These are phyloP conservation scores for Odontomachus brunneus DNA, from an alignment of 1,140 invertebrate genomes.

Conservation along the genomic window DNA sequence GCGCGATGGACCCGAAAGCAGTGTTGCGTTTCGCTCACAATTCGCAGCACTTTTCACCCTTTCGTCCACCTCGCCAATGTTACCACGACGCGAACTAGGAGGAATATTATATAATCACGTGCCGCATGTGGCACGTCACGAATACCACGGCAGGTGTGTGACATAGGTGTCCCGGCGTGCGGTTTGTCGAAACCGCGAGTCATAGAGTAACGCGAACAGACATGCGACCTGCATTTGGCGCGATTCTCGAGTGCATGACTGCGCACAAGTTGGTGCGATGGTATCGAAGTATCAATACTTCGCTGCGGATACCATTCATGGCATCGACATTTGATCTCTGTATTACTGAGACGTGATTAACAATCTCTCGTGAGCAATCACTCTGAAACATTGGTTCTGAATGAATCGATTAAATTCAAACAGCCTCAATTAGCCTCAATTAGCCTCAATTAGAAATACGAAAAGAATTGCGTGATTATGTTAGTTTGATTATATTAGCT, in stretches of 20 bases:
- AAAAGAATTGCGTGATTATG: too few relatives aligned
- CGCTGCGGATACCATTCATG: background rate
- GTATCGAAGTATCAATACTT: background rate
- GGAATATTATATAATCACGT: conserved; percentile 75
- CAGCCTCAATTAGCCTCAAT: too few relatives aligned
- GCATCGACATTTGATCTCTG: background rate
- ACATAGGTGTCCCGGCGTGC: conserved; percentile 75
- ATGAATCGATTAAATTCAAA: background rate
- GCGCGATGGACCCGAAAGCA: background rate
- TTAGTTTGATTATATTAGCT: too few relatives aligned
- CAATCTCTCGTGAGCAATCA: background rate
- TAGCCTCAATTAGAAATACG: too few relatives aligned
- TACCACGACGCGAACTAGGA: conserved; percentile 47
- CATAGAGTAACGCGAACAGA: conserved; percentile 77
- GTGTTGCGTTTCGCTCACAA: background rate
- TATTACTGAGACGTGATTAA: background rate
- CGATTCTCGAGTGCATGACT: conserved; percentile 44
- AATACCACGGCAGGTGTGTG: conserved; percentile 71
- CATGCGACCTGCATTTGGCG: conserved; percentile 76
- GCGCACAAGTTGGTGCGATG: background rate
- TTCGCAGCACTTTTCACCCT: conserved; percentile 27
- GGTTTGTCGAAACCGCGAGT: conserved; percentile 80
- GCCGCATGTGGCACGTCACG: conserved; percentile 74
- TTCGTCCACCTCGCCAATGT: conserved; percentile 15
- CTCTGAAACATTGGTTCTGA: background rate